Evolutionary conservation across 2,797 vertebrate genomes (phyloP), one percentile per base, ranked within the genome.

Genomic region (Karalla daura): DNA sequence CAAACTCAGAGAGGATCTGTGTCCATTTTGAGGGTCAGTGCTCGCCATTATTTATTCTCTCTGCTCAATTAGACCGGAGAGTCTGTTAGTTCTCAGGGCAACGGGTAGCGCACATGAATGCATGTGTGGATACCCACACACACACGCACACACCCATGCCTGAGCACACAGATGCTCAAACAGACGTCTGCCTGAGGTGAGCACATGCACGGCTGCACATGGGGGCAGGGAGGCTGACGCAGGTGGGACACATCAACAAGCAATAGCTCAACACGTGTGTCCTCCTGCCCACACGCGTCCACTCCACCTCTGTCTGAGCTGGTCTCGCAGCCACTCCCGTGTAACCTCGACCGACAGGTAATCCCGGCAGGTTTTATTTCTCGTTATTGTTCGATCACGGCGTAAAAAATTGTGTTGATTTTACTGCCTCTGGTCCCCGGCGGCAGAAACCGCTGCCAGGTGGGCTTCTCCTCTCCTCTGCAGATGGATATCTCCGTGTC

Each of bases 391-490:
- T 59, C 6, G 4, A 50, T 58, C 1, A 2, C 54, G 77, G 72
- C 64, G 56, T 54, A 41, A 52, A 79, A 61, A 43, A n/a, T 36
- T 28, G 61, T 63, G 54, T 41, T 50, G 63, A 69, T 84, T 41
- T 81, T 56, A 76, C 74, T 62, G 37, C 68, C 40, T 65, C 32
- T 58, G 75, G 70, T 64, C 52, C 64, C 17, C 62, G 7, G 7
- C 43, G 15, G 51, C 24, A 58, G 69, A 84, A 90, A 80, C 56
- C 36, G 51, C 64, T 81, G 46, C 76, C 86, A 86, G 74, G 75
- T 83, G 70, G 51, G 46, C 23, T 25, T 30, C 54, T 53, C 27
- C 47, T 15, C 53, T 51, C 2, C 24, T 47, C 44, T 63, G 64
- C 43, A 1, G 73, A 85, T 85, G 41, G 61, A 74, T 75, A 74